These are phyloP conservation scores for Tigriopus japonicus DNA, from an alignment of 1,140 invertebrate species.

Conservation along the genomic window DNA sequence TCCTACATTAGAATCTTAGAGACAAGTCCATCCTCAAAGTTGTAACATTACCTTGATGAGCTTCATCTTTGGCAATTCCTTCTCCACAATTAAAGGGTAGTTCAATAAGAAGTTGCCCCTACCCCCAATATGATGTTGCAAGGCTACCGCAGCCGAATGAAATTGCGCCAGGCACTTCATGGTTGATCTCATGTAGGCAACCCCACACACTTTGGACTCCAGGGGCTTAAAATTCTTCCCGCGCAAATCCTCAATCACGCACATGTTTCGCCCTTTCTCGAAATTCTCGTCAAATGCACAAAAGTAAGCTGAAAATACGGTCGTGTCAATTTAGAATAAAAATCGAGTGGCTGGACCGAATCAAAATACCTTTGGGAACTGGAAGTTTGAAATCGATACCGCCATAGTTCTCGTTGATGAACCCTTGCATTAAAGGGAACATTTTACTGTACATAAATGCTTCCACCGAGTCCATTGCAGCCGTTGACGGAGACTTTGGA, in stretches of 20 bases:
- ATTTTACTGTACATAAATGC: constrained; percentile 3
- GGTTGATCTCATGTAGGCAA: neutral
- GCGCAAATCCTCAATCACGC: neutral
- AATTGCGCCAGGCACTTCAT: neutral
- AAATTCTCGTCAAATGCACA: constrained; percentile 1
- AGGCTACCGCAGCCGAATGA: neutral
- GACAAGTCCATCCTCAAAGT: neutral
- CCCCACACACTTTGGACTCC: neutral
- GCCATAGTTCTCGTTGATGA: neutral
- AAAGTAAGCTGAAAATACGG: neutral
- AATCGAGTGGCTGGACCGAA: neutral
- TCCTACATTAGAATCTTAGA: neutral
- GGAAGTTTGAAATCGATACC: neutral
- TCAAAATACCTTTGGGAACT: constrained; percentile 2
- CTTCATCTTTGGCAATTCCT: neutral
- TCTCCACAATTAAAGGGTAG: neutral
- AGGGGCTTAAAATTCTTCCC: neutral
- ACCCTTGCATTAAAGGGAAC: neutral
- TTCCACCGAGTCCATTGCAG: neutral
- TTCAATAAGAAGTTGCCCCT: neutral
- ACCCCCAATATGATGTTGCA: neutral
- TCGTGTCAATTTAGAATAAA: neutral
- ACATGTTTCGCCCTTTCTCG: constrained; percentile 1
- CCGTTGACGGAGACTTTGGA: neutral
- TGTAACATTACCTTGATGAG: neutral